Evolutionary conservation across 2,888 invertebrate species (phyloP).

Genomic region (Drosophila trichaetosa): DNA sequence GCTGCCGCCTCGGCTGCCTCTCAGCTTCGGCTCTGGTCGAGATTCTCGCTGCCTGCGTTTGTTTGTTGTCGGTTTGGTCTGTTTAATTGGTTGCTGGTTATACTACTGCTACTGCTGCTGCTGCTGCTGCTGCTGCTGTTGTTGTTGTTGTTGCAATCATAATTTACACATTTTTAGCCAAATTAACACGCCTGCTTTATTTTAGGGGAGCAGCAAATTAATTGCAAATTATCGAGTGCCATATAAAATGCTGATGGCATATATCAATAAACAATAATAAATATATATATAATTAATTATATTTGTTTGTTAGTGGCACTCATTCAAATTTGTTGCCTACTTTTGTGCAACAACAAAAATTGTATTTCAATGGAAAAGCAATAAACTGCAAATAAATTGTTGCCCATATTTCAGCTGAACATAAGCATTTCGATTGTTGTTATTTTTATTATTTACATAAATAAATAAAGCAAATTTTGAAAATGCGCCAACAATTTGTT

Average conservation of each 20-base stretch:
- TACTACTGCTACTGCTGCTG: neutral
- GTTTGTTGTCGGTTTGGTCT: conserved; percentile 51
- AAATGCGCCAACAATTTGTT: neutral
- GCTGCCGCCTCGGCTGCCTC: conserved; percentile 27
- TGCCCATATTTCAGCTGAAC: neutral
- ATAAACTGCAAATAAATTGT: no score
- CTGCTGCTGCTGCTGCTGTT: neutral
- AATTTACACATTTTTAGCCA: conserved; percentile 19
- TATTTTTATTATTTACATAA: neutral
- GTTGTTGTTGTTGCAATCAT: conserved; percentile 6
- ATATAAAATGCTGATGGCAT: neutral
- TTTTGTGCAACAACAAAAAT: neutral
- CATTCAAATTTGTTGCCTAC: neutral
- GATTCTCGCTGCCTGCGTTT: conserved; percentile 26
- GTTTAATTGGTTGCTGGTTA: conserved; percentile 41
- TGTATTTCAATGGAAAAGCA: no score
- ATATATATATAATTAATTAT: neutral
- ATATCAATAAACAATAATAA: neutral
- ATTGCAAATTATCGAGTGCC: neutral
- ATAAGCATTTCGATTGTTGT: neutral
- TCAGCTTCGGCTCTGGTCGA: conserved; percentile 35
- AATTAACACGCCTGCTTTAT: conserved; percentile 4
- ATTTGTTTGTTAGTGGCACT: neutral
- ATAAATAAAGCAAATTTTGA: neutral
- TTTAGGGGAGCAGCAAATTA: neutral